Percentiles rank a stretch among this genome's conserved stretches.
phyloP scores from a whole-genome alignment of 1,140 invertebrate species.

The Trinorchestia longiramus region DNA sequence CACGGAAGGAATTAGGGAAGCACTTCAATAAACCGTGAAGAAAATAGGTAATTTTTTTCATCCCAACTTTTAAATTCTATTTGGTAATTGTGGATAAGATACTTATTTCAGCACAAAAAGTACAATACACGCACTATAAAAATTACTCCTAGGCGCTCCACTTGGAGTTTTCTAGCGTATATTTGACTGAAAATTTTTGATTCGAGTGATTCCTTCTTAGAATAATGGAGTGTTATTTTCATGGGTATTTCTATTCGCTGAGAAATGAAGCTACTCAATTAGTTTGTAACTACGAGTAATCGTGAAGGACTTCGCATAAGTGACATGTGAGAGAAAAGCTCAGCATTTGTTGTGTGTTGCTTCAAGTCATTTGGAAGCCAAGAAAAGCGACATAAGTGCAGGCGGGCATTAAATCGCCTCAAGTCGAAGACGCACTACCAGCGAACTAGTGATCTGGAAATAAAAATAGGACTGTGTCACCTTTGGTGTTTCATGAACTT shows the following conservation, averaged over 20 bases:
- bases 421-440: not conserved
- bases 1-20: not conserved
- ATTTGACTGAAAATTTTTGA: not conserved
- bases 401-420: not conserved
- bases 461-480: not conserved
- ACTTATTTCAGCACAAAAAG: not conserved
- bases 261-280: not conserved
- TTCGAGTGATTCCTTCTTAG: not conserved
- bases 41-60: not conserved
- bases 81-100: not conserved
- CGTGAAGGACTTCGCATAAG: not conserved
- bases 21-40: not conserved
- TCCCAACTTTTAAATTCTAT: not conserved
- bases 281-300: not conserved
- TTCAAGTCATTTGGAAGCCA: not conserved
- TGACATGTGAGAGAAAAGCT: not conserved
- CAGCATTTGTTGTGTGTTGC: not conserved
- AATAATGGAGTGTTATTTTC: not conserved
- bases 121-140: not conserved
- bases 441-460: not conserved
- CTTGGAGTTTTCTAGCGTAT: not conserved
- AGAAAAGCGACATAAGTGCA: not conserved
- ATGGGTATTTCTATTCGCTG: not conserved
- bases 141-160: not conserved
- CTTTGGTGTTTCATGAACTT: not conserved